These are phyloP conservation scores for Anodontia alba DNA, from an alignment of 2,888 invertebrate genomes.

Conservation along the genomic window DNA sequence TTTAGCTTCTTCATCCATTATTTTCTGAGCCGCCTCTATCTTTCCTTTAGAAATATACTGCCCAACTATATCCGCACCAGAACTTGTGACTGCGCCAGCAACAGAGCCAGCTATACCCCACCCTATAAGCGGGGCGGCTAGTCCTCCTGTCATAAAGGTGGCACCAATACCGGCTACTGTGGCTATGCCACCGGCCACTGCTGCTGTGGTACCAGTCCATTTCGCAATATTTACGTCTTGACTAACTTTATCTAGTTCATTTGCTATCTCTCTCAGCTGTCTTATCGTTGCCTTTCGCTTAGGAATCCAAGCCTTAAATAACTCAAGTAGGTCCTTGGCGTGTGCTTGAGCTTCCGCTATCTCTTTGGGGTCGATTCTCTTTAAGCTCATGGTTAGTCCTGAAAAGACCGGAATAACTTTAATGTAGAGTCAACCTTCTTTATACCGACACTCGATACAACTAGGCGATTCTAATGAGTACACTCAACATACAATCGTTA, in stretches of 20 bases:
- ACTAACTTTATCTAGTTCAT: background rate
- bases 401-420: too few species aligned
- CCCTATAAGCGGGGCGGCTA: slow-evolving; percentile 13
- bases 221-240: background rate
- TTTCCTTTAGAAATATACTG: slow-evolving; percentile 17
- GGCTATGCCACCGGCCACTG: background rate
- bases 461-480: too few species aligned
- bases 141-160: slow-evolving; percentile 6
- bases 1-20: slow-evolving; percentile 14
- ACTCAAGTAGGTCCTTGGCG: background rate
- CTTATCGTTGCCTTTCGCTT: background rate
- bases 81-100: background rate
- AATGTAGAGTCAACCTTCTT: too few species aligned
- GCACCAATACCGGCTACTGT: background rate
- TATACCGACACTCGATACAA: too few species aligned
- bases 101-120: background rate
- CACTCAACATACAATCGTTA: too few species aligned
- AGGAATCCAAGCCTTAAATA: background rate
- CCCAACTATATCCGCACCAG: background rate
- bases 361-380: background rate
- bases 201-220: background rate
- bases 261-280: background rate
- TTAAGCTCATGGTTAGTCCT: background rate
- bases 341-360: background rate
- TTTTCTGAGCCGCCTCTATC: slow-evolving; percentile 11